Evolutionary conservation across 2,888 invertebrate genomes (phyloP).

Genomic region (Argynnis bischoffii): DNA sequence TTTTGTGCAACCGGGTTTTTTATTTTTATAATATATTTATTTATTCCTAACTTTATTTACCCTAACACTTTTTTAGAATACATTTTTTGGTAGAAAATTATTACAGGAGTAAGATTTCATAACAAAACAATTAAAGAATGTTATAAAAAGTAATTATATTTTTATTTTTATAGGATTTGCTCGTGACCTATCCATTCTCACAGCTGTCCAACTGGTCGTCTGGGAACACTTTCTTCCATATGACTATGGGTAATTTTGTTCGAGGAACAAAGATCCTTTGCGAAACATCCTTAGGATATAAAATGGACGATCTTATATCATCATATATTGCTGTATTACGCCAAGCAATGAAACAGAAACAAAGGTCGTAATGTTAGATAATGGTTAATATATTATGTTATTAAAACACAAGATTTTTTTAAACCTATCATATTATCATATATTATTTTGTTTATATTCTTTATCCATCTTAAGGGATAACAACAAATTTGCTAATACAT

Average conservation of each 20-base stretch:
- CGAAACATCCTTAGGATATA: constrained; percentile 96
- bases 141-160: background rate
- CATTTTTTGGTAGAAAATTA: no score
- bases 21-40: no score
- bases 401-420: no score
- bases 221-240: constrained; percentile 96
- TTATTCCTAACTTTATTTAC: no score
- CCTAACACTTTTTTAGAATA: constrained; percentile 8
- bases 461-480: no score
- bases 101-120: no score
- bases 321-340: constrained; percentile 89
- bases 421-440: no score
- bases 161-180: constrained; percentile 84
- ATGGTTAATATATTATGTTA: no score
- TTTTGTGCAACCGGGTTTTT: no score
- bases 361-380: constrained; percentile 37
- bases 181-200: constrained; percentile 92
- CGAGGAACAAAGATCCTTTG: constrained; percentile 93
- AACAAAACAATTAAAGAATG: no score
- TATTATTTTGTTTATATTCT: background rate
- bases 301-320: constrained; percentile 97
- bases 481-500: no score
- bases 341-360: constrained; percentile 59
- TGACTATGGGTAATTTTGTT: constrained; percentile 97
- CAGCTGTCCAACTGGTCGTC: constrained; percentile 97